Evolutionary conservation across 2,797 vertebrate genomes (phyloP).

Genomic region (Poecilia picta): DNA sequence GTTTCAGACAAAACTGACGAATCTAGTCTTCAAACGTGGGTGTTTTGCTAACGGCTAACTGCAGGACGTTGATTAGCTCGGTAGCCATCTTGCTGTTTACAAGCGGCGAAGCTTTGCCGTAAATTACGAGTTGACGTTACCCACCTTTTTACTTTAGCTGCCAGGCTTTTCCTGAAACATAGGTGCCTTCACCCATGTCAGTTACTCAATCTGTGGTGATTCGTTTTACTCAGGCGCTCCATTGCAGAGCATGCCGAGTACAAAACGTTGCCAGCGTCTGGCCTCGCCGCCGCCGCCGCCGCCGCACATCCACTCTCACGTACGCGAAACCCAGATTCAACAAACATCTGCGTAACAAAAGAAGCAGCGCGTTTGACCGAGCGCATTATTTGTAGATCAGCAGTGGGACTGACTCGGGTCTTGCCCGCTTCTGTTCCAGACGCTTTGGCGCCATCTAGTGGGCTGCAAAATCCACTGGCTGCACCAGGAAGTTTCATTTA

Average conservation of each 20-base stretch:
- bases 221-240: not conserved
- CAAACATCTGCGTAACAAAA: accelerated
- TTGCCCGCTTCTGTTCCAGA: not conserved
- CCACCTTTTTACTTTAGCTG: conserved; percentile 54
- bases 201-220: not conserved
- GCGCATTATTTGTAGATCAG: conserved; percentile 33
- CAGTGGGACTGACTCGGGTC: not conserved
- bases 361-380: accelerated
- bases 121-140: conserved; percentile 15
- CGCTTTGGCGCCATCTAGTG: conserved; percentile 28
- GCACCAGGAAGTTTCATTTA: conserved; percentile 7
- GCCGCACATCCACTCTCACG: not conserved
- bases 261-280: conserved; percentile 20
- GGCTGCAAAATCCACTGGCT: not conserved
- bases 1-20: not conserved
- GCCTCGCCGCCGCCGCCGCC: too few relatives aligned
- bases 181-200: conserved; percentile 44
- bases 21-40: not conserved
- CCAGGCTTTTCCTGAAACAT: conserved; percentile 8
- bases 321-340: not conserved
- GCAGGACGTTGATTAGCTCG: not conserved
- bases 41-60: not conserved
- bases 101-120: not conserved
- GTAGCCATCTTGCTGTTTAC: conserved; percentile 9
- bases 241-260: not conserved